Percentiles rank a stretch among this genome's conserved stretches.
Conservation (phyloP, 2,888 invertebrate genomes). For the Oligia fasciuncula region DNA sequence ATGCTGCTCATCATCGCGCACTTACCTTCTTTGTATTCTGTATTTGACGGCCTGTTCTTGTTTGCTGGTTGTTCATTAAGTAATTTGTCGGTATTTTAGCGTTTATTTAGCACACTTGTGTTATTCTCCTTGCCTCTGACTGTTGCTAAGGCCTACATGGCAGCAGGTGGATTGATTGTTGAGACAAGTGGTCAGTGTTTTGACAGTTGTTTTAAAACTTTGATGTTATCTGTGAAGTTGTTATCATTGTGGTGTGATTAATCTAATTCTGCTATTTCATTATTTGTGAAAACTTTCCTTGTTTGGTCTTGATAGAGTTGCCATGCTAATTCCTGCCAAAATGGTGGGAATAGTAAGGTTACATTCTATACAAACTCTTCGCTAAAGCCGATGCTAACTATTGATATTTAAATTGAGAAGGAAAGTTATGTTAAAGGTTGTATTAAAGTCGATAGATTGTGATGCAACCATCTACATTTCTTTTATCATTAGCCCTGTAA, state of each 20-base stretch:
- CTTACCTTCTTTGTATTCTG: slow-evolving; percentile 55
- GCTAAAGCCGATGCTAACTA: neutral
- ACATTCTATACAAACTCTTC: neutral
- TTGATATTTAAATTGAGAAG: neutral
- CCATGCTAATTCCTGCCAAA: slow-evolving; percentile 13
- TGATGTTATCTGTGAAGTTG: slow-evolving; percentile 54
- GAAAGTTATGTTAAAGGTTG: neutral
- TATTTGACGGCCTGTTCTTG: slow-evolving; percentile 38
- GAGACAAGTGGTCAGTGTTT: slow-evolving; percentile 38
- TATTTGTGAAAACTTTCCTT: slow-evolving; percentile 30
- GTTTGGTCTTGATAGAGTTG: slow-evolving; percentile 24
- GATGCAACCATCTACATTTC: neutral
- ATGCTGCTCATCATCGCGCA: slow-evolving; percentile 65
- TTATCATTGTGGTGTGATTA: slow-evolving; percentile 64
- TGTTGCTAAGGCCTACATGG: slow-evolving; percentile 62
- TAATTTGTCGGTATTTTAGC: slow-evolving; percentile 40
- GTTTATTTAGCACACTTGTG: slow-evolving; percentile 52
- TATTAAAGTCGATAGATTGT: slow-evolving; percentile 6
- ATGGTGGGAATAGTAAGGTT: slow-evolving; percentile 29
- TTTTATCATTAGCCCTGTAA: neutral
- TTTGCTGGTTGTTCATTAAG: slow-evolving; percentile 50
- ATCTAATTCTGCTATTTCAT: slow-evolving; percentile 52
- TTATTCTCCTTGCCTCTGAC: slow-evolving; percentile 40
- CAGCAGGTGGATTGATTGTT: slow-evolving; percentile 37
- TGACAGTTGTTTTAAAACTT: slow-evolving; percentile 49